These are phyloP conservation scores for Bungarus multicinctus DNA, from an alignment of 2,113 vertebrate species.

Conservation along the genomic window DNA sequence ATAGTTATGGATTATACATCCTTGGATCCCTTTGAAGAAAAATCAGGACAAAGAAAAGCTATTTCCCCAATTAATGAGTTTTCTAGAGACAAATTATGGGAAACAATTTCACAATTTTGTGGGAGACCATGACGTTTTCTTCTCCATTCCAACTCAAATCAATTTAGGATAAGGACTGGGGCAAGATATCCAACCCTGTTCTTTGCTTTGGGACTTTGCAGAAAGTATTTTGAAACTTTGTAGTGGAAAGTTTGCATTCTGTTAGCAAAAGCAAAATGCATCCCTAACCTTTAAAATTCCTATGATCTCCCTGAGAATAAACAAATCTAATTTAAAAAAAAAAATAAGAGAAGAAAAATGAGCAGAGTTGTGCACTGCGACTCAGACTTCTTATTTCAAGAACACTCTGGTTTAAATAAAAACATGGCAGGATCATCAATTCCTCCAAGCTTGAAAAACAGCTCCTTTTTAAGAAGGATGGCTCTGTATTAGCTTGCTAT, in stretches of 20 bases:
- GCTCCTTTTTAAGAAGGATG: neutral
- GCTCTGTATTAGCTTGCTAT: neutral
- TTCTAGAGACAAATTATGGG: neutral
- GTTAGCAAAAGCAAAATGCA: neutral
- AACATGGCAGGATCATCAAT: neutral
- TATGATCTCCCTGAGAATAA: neutral
- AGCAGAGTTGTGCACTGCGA: neutral
- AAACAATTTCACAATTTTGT: neutral
- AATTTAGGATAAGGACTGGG: neutral
- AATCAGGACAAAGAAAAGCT: neutral
- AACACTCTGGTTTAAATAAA: neutral
- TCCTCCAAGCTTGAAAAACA: neutral
- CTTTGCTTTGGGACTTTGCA: neutral
- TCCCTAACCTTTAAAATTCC: neutral
- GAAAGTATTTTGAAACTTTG: neutral
- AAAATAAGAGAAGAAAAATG: neutral
- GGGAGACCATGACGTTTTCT: neutral
- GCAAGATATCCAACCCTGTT: neutral
- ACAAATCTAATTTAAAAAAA: slow-evolving; percentile 12
- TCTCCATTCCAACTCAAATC: neutral
- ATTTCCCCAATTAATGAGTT: neutral
- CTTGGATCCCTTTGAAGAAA: neutral
- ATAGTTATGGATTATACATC: neutral
- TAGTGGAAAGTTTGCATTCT: neutral
- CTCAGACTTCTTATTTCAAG: neutral